Conservation (phyloP, 2,888 invertebrate genomes). For the Aporophyla nigra region DNA sequence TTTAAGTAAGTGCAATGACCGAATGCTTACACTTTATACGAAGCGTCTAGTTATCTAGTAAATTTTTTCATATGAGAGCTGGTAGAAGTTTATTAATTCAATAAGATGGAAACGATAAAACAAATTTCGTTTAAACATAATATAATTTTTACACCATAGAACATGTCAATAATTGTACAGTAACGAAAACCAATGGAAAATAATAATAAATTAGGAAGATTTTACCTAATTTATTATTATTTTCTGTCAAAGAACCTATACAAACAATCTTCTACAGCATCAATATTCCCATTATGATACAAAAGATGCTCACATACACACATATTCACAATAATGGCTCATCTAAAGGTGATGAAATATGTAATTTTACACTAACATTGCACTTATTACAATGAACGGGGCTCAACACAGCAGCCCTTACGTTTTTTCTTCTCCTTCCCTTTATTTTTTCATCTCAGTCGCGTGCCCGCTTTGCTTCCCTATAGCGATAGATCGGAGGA, state of each 20-base stretch:
- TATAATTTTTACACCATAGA: too few relatives aligned
- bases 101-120: too few relatives aligned
- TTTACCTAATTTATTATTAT: neutral
- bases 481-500: slow-evolving; percentile 37
- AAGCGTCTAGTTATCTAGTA: neutral
- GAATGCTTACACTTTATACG: neutral
- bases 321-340: slow-evolving; percentile 36
- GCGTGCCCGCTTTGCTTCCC: slow-evolving; percentile 72
- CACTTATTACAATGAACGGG: slow-evolving; percentile 49
- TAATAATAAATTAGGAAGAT: too few relatives aligned
- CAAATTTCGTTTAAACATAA: neutral
- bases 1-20: neutral
- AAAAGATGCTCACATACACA: slow-evolving; percentile 20
- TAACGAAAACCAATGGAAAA: neutral
- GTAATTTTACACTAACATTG: slow-evolving; percentile 71
- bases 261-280: neutral
- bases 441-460: slow-evolving; percentile 71
- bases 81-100: too few relatives aligned
- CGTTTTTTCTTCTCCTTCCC: slow-evolving; percentile 51
- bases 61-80: neutral
- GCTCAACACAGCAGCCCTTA: slow-evolving; percentile 56
- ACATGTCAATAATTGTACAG: neutral
- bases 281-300: slow-evolving; percentile 18
- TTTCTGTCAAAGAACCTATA: neutral
- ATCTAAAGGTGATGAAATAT: slow-evolving; percentile 75